Percentiles rank a stretch among this genome's conserved stretches.
These are phyloP conservation scores for Brachionus rubens DNA, from an alignment of 1,140 invertebrate species.

Conservation along the genomic window DNA sequence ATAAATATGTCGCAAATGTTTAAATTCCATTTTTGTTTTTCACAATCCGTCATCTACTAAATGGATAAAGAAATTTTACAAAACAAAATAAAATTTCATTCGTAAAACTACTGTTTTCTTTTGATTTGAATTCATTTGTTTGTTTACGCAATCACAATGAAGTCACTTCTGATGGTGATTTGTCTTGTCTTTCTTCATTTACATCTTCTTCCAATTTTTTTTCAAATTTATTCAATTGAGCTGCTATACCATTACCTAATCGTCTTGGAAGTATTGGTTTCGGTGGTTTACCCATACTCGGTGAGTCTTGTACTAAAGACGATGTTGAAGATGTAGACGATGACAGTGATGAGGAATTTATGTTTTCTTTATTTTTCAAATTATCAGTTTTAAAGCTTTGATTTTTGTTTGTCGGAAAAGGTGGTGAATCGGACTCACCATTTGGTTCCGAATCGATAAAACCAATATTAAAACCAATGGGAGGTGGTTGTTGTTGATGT, in stretches of 20 bases:
- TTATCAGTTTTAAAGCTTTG: neutral
- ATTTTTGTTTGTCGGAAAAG: neutral
- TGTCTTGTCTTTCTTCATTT: neutral
- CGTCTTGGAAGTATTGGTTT: constrained; percentile 30
- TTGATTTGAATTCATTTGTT: too few relatives aligned
- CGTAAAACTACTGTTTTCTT: too few relatives aligned
- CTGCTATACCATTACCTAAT: constrained; percentile 1
- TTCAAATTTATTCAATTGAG: constrained; percentile 36
- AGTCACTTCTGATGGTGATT: constrained; percentile 30
- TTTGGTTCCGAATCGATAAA: neutral
- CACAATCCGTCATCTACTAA: too few relatives aligned
- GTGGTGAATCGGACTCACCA: neutral
- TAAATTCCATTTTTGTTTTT: too few relatives aligned
- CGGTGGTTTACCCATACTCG: constrained; percentile 4
- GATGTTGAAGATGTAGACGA: neutral
- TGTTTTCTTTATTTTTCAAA: constrained; percentile 1
- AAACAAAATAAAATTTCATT: too few relatives aligned
- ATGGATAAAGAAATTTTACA: too few relatives aligned
- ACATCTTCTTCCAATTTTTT: neutral
- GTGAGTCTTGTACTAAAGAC: neutral
- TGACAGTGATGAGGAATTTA: neutral
- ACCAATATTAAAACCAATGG: neutral
- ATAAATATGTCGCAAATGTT: too few relatives aligned
- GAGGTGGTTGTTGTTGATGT: neutral
- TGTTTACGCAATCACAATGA: neutral